These are phyloP conservation scores for Cassiopea xamachana DNA, from an alignment of 30 jellyfish, hydroid and myxozoan species.

Conservation along the genomic window DNA sequence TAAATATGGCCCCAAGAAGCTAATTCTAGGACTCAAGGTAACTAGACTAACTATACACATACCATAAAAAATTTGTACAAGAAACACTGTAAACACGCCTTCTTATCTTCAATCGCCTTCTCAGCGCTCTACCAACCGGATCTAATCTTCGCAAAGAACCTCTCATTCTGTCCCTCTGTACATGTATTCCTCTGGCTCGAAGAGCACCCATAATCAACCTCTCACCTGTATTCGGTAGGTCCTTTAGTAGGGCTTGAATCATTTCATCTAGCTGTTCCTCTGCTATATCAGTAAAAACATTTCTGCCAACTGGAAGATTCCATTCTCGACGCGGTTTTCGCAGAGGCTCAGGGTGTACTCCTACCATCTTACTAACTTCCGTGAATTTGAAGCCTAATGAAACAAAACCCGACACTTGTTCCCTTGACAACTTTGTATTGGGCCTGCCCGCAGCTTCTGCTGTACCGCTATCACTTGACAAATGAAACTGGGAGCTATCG, in stretches of 20 bases:
- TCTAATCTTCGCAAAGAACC: conserved; percentile 34
- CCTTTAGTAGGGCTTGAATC: neutral
- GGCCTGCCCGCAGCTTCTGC: conserved; percentile 2
- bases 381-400: neutral
- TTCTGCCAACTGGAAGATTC: neutral
- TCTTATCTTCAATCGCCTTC: conserved; percentile 60
- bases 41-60: neutral
- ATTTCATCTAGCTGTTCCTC: neutral
- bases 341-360: conserved; percentile 9
- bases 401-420: neutral
- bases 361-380: neutral
- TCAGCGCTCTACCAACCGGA: conserved; percentile 45
- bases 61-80: neutral
- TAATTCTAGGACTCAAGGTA: too few relatives aligned
- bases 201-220: conserved; percentile 46
- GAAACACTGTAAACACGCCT: conserved; percentile 14
- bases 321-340: conserved; percentile 7
- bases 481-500: conserved; percentile 9
- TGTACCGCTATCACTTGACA: neutral
- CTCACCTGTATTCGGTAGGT: conserved; percentile 23
- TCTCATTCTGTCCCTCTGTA: conserved; percentile 57
- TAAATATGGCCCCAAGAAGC: too few relatives aligned
- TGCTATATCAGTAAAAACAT: neutral
- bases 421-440: neutral
- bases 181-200: conserved; percentile 26